phyloP scores from a whole-genome alignment of 35 echinoderm and acorn worm species.

The Eucidaris tribuloides region DNA sequence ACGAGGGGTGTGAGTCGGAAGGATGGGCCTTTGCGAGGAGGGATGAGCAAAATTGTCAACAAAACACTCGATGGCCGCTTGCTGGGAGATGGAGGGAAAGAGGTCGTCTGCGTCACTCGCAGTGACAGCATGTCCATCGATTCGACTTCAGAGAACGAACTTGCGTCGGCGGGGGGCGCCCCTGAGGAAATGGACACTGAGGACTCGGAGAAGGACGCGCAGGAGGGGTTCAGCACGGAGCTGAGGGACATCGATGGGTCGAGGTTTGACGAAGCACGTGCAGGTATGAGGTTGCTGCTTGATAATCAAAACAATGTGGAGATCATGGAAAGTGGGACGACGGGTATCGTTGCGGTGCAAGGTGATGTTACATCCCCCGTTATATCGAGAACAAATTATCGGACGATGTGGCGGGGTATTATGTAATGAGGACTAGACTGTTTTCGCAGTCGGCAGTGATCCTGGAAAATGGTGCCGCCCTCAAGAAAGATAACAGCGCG shows the following conservation, averaged over 20 bases:
- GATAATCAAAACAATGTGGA: background rate
- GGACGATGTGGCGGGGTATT: background rate
- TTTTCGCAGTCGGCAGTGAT: conserved; percentile 12
- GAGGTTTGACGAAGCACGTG: no score
- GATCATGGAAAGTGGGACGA: background rate
- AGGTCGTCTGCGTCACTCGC: background rate
- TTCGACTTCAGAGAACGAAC: background rate
- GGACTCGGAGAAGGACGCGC: conserved; percentile 11
- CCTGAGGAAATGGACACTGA: conserved; percentile 20
- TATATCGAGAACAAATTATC: conserved; percentile 14
- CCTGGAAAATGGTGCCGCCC: conserved; percentile 7
- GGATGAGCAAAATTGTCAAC: background rate
- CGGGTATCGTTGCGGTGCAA: background rate
- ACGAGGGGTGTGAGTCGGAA: background rate
- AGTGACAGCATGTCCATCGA: conserved; percentile 28
- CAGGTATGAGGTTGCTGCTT: background rate
- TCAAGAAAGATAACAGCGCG: background rate
- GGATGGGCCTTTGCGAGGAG: background rate
- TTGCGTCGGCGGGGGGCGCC: background rate
- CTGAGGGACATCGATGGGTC: background rate
- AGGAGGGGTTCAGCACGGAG: background rate
- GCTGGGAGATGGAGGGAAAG: no score
- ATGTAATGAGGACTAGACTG: conserved; percentile 13
- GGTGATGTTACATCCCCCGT: background rate
- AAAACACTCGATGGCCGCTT: no score